These are phyloP conservation scores for Bombus pascuorum DNA, from an alignment of 1,140 invertebrate species.

Conservation along the genomic window DNA sequence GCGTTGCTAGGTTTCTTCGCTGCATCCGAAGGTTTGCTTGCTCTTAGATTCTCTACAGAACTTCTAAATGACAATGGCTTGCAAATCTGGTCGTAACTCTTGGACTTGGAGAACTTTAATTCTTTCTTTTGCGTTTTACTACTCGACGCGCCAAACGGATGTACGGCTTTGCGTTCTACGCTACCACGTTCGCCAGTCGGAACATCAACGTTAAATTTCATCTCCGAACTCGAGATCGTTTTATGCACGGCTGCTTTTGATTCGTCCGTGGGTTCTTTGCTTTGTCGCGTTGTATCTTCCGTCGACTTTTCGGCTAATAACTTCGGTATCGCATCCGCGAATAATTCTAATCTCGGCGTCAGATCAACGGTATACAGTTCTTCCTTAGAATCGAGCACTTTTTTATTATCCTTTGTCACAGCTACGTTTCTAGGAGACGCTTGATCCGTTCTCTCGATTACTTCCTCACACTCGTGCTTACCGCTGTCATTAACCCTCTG, in stretches of 20 bases:
- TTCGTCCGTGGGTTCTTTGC: slow-evolving; percentile 25
- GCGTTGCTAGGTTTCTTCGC: slow-evolving; percentile 53
- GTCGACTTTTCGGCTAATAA: slow-evolving; percentile 76
- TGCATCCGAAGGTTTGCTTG: slow-evolving; percentile 34
- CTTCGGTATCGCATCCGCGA: slow-evolving; percentile 79
- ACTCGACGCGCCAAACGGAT: slow-evolving; percentile 40
- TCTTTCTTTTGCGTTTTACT: slow-evolving; percentile 58
- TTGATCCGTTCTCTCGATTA: slow-evolving; percentile 7
- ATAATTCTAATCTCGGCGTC: slow-evolving; percentile 78
- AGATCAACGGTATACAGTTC: slow-evolving; percentile 78
- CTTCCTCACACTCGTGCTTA: slow-evolving; percentile 18
- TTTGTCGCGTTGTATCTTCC: slow-evolving; percentile 58
- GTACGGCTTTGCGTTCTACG: slow-evolving; percentile 43
- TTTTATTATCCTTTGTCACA: slow-evolving; percentile 58
- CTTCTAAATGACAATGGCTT: slow-evolving; percentile 55
- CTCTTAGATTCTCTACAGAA: slow-evolving; percentile 56
- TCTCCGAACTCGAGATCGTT: slow-evolving; percentile 3
- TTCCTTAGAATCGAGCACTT: slow-evolving; percentile 68
- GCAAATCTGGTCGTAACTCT: slow-evolving; percentile 74
- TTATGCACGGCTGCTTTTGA: background rate
- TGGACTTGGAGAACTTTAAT: slow-evolving; percentile 69
- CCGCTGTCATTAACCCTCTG: slow-evolving; percentile 17
- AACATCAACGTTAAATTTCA: background rate
- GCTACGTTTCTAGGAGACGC: slow-evolving; percentile 44
- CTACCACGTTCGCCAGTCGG: background rate